Evolutionary conservation across 2,888 invertebrate genomes (phyloP).

Genomic region (Ochropleura plecta): DNA sequence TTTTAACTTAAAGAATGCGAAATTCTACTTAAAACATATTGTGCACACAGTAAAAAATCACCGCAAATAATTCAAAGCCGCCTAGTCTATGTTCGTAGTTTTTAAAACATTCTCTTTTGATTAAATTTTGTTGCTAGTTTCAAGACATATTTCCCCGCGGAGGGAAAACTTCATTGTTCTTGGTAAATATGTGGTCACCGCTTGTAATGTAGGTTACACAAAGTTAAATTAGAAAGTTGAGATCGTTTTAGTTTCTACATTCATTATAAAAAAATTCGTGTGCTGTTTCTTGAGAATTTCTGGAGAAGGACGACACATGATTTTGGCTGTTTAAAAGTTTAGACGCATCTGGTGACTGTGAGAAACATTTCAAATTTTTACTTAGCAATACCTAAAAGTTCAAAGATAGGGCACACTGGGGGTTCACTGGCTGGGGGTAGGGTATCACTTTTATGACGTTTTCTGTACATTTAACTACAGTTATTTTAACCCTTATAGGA

Average conservation of each 20-base stretch:
- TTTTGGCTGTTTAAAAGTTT: not conserved
- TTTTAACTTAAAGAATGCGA: conserved; percentile 35
- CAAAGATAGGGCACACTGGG: no score
- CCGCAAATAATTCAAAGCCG: conserved; percentile 57
- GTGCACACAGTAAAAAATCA: conserved; percentile 53
- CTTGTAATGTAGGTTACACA: conserved; percentile 64
- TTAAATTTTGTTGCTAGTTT: conserved; percentile 65
- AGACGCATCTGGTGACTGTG: not conserved
- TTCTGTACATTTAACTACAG: no score
- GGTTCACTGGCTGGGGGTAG: no score
- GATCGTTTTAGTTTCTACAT: conserved; percentile 51
- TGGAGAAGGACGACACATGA: not conserved
- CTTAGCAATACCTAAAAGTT: not conserved
- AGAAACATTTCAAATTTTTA: not conserved
- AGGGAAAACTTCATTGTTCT: conserved; percentile 63
- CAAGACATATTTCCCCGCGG: conserved; percentile 66
- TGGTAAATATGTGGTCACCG: conserved; percentile 66
- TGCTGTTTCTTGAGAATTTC: conserved; percentile 14
- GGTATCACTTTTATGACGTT: not conserved
- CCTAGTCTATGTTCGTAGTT: conserved; percentile 56
- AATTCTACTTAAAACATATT: conserved; percentile 37
- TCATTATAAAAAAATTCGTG: conserved; percentile 59
- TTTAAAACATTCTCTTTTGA: conserved; percentile 62
- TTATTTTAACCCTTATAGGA: no score
- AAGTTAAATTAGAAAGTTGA: conserved; percentile 68